These are phyloP conservation scores for Brachionus sp. DNA, from an alignment of 1,140 invertebrate genomes.

Conservation along the genomic window DNA sequence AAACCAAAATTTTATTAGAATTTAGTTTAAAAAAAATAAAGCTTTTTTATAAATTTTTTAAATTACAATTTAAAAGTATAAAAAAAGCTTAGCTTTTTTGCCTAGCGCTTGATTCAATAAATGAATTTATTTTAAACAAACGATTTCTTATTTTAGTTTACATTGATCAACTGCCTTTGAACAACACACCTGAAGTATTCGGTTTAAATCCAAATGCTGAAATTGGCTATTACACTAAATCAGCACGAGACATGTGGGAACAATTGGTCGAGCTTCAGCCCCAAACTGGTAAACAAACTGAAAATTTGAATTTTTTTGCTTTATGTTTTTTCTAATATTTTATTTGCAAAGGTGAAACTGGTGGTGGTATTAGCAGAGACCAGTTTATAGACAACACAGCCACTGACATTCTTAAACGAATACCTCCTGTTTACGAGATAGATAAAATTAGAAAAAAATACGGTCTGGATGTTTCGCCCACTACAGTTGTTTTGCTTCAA, in stretches of 20 bases:
- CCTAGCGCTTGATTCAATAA: too few species aligned
- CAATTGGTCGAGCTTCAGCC: slow-evolving; percentile 80
- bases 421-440: slow-evolving; percentile 73
- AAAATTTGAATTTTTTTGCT: background rate
- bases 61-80: background rate
- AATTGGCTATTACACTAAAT: slow-evolving; percentile 69
- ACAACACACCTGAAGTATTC: slow-evolving; percentile 60
- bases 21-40: background rate
- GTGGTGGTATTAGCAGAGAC: slow-evolving; percentile 68
- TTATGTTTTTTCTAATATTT: background rate
- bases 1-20: too few species aligned
- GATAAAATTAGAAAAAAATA: slow-evolving; percentile 72
- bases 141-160: slow-evolving; percentile 50
- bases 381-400: slow-evolving; percentile 77
- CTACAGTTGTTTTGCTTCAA: slow-evolving; percentile 78
- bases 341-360: slow-evolving; percentile 58
- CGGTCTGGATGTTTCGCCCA: slow-evolving; percentile 72
- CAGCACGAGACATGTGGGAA: slow-evolving; percentile 75
- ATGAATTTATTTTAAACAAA: background rate
- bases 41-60: background rate
- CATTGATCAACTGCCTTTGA: slow-evolving; percentile 56
- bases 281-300: slow-evolving; percentile 67
- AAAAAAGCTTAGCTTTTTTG: background rate
- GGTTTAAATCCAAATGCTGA: slow-evolving; percentile 60
- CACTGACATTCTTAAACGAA: slow-evolving; percentile 67